phyloP scores from a whole-genome alignment of 2,113 vertebrate genomes.

The Antechinus stuartii region DNA sequence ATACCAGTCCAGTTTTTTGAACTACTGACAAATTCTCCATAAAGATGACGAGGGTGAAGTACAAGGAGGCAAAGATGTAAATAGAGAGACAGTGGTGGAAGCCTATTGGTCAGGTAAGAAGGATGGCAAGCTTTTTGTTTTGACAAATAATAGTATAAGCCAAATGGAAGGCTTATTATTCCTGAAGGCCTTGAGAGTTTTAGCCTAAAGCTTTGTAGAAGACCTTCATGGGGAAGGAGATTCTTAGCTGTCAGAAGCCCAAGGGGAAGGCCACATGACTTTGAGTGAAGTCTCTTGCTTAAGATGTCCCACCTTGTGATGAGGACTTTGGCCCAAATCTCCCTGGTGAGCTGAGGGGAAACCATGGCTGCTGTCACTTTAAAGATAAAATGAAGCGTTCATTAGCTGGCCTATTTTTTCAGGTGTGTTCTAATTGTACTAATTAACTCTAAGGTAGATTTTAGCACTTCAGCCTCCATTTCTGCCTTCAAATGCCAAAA shows the following conservation, averaged over 20 bases:
- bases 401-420: constrained; percentile 88
- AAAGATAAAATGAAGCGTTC: constrained; percentile 71
- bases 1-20: background rate
- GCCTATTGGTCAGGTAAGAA: background rate
- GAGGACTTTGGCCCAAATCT: background rate
- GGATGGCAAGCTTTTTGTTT: background rate
- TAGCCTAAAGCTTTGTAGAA: background rate
- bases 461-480: constrained; percentile 93
- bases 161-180: background rate
- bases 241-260: background rate
- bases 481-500: constrained; percentile 96
- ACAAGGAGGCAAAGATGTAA: background rate
- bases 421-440: constrained; percentile 92
- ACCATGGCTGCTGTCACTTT: constrained; percentile 63
- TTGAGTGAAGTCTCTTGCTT: background rate
- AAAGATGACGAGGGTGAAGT: background rate
- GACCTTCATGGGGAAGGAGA: background rate
- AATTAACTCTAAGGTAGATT: constrained; percentile 97
- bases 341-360: accelerated
- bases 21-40: background rate
- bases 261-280: background rate
- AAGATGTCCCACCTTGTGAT: background rate
- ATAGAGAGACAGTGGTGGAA: background rate
- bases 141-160: background rate
- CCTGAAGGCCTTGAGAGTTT: background rate